phyloP scores from a whole-genome alignment of 2,113 vertebrate species.

The Lethenteron reissneri region DNA sequence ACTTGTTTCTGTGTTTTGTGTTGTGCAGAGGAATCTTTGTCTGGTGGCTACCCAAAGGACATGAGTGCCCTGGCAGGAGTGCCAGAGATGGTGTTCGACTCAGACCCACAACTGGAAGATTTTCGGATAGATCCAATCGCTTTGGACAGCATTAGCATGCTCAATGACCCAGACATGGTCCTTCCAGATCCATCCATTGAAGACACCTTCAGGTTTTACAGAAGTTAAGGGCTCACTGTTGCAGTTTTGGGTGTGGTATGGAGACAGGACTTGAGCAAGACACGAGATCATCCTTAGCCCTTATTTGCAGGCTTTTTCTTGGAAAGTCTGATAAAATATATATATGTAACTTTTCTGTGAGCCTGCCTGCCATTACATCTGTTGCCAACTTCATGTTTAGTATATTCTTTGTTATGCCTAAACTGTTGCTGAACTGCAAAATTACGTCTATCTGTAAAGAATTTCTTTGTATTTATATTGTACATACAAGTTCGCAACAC shows the following conservation, averaged over 20 bases:
- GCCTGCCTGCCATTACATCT: neutral
- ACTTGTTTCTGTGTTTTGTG: no score
- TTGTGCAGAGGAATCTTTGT: no score
- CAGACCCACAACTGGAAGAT: conserved; percentile 43
- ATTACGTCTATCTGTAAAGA: no score
- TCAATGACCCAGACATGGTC: conserved; percentile 57
- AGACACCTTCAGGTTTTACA: conserved; percentile 50
- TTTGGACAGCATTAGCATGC: conserved; percentile 60
- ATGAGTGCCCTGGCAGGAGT: conserved; percentile 18
- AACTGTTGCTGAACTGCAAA: no score
- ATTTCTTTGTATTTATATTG: no score
- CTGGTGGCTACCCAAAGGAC: no score
- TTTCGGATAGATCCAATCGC: conserved; percentile 56
- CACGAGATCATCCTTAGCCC: neutral
- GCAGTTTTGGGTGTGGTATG: neutral
- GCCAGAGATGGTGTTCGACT: conserved; percentile 20
- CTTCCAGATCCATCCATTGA: conserved; percentile 56
- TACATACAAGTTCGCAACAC: no score
- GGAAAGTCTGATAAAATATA: neutral
- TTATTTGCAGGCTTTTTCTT: conserved; percentile 2
- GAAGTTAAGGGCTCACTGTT: conserved; percentile 12
- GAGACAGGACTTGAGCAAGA: neutral
- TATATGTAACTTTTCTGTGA: neutral
- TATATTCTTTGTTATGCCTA: no score
- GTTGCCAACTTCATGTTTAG: neutral